Evolutionary conservation across 2,888 invertebrate genomes (phyloP), one percentile per base, ranked within the genome.

Genomic region (Meloe dianella): DNA sequence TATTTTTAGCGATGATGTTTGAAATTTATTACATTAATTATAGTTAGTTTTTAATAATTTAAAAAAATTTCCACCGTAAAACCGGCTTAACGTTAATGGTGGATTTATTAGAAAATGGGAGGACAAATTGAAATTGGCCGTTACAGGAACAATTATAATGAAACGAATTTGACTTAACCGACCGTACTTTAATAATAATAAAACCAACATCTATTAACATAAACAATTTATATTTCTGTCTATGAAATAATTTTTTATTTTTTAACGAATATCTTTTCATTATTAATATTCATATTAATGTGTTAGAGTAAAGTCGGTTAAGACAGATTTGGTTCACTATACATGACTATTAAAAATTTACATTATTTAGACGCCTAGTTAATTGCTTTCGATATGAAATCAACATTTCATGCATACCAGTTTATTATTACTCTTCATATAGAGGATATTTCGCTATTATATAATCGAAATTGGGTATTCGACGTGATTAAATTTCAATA

Each of bases 371-470:
- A 56, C 54, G 32, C 54, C 29, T n/a, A 51, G 30, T 61, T 61
- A 61, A 47, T 61, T 61, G 47, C 61, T 51, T 61, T 61, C 51
- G 32, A 61, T 29, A 61, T 54, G 32, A 61, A 61, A 61, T 27
- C 61, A 51, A 32, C 22, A 61, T 29, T 61, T 61, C 54, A 61
- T 61, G 61, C 61, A 61, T 61, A 24, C 22, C 61, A 61, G 29
- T 24, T 51, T 32, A 30, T 51, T 61, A 27, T 32, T 61, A 61
- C 35, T 27, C 20, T 27, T 51, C 30, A 47, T 61, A 61, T 51
- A 14, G 30, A 56, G 20, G 20, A 61, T 51, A 61, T 35, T 61
- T 54, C 30, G 47, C 61, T 47, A 41, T 61, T 61, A 61, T 59
- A 38, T 59, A 59, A 59, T 59, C 32, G 7, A 60, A 60, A 60